These are phyloP conservation scores for Nemoura dubitans DNA, from an alignment of 2,888 invertebrate species.

Conservation along the genomic window DNA sequence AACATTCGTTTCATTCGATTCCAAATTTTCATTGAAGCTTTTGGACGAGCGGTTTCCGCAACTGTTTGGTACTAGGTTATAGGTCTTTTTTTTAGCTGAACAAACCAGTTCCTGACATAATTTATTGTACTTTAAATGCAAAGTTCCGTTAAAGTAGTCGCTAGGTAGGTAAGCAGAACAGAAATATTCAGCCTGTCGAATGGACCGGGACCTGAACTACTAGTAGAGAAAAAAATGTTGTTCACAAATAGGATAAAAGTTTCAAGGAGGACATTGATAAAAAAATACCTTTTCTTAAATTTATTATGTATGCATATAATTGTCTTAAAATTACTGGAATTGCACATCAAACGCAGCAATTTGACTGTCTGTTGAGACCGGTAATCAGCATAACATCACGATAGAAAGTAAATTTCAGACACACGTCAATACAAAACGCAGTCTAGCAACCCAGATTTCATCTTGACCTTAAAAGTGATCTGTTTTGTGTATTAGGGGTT, in stretches of 20 bases:
- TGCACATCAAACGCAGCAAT: background rate
- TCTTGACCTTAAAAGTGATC: background rate
- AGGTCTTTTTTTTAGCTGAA: background rate
- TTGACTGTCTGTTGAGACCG: background rate
- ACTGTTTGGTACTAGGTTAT: background rate
- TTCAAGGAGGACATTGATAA: background rate
- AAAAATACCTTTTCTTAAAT: background rate
- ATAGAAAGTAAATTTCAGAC: background rate
- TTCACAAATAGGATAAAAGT: background rate
- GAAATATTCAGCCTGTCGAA: background rate
- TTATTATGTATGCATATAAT: background rate
- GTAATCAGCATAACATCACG: background rate
- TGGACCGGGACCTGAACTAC: background rate
- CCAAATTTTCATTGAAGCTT: background rate
- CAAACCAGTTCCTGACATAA: background rate
- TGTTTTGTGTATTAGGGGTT: no score
- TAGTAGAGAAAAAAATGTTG: background rate
- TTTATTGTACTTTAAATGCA: constrained; percentile 23
- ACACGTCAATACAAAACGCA: background rate
- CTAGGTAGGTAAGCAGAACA: background rate
- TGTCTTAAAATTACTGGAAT: background rate
- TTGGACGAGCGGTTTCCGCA: background rate
- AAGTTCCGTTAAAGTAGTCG: constrained; percentile 15
- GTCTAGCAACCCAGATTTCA: background rate
- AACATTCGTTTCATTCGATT: background rate